Conservation (phyloP, 2,113 vertebrate genomes). For the Terrapene triunguis region DNA sequence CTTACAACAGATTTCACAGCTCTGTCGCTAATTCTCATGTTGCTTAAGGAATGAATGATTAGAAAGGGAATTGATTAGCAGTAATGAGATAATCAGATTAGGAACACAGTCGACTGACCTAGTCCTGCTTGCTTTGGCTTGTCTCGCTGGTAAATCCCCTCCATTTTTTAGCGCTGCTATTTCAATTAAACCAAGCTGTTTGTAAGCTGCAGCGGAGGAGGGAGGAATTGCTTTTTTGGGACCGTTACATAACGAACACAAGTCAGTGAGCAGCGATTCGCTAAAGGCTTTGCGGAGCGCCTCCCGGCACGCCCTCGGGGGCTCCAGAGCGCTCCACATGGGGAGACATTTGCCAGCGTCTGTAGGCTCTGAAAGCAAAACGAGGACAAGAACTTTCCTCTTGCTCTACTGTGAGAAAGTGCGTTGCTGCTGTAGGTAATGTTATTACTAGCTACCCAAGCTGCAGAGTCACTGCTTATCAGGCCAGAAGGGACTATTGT, state of each 20-base stretch:
- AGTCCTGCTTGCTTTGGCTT: neutral
- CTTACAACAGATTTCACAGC: neutral
- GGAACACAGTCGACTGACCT: accelerated
- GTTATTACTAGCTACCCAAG: neutral
- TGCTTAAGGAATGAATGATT: neutral
- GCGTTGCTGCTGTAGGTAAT: neutral
- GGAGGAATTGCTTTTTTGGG: accelerated
- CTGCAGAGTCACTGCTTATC: neutral
- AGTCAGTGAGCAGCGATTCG: neutral
- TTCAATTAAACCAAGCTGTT: neutral
- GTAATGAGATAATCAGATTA: neutral
- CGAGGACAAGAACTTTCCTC: neutral
- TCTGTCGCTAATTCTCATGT: neutral
- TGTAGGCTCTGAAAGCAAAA: neutral
- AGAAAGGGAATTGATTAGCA: constrained; percentile 1
- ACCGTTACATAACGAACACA: neutral
- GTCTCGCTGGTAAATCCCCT: neutral
- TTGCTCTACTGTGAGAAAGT: neutral
- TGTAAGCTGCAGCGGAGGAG: neutral
- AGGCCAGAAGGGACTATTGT: neutral
- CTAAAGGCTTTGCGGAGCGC: neutral
- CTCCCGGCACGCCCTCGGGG: neutral
- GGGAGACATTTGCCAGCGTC: neutral
- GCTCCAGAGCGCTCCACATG: neutral
- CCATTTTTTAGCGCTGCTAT: neutral